Conservation (phyloP, 2,113 vertebrate genomes). For the Murina feae region DNA sequence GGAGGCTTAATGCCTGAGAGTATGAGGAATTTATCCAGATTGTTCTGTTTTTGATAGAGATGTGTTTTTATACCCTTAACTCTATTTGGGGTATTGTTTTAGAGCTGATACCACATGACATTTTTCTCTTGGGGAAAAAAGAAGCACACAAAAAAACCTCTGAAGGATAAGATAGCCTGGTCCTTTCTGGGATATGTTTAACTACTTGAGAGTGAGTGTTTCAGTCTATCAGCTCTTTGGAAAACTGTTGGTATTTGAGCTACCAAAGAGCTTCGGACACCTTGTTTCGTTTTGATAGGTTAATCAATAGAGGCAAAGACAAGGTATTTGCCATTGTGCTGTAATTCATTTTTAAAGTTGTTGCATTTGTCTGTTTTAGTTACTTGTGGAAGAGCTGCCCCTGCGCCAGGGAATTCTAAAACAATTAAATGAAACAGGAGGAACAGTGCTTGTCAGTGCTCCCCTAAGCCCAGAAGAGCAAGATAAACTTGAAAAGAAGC, state of each 20-base stretch:
- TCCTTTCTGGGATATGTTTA: not conserved
- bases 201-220: not conserved
- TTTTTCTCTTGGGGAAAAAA: not conserved
- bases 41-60: not conserved
- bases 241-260: slow-evolving; percentile 68
- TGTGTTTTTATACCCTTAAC: not conserved
- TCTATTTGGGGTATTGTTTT: not conserved
- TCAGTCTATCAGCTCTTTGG: not conserved
- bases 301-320: slow-evolving; percentile 76
- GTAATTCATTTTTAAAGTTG: slow-evolving; percentile 79
- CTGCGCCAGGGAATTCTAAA: slow-evolving; percentile 86
- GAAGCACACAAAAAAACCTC: not conserved
- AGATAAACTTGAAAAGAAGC: slow-evolving; percentile 83
- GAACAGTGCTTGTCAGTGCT: slow-evolving; percentile 81
- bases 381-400: slow-evolving; percentile 85
- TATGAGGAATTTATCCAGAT: not conserved
- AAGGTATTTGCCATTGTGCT: slow-evolving; percentile 72
- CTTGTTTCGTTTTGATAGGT: slow-evolving; percentile 68
- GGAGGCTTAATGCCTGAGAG: not conserved
- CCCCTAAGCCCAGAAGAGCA: slow-evolving; percentile 87
- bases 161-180: not conserved
- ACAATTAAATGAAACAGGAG: slow-evolving; percentile 86
- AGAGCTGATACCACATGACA: not conserved
- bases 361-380: slow-evolving; percentile 84
- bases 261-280: slow-evolving; percentile 58